Conservation (phyloP, 1,140 invertebrate genomes). For the Plodia interpunctella region DNA sequence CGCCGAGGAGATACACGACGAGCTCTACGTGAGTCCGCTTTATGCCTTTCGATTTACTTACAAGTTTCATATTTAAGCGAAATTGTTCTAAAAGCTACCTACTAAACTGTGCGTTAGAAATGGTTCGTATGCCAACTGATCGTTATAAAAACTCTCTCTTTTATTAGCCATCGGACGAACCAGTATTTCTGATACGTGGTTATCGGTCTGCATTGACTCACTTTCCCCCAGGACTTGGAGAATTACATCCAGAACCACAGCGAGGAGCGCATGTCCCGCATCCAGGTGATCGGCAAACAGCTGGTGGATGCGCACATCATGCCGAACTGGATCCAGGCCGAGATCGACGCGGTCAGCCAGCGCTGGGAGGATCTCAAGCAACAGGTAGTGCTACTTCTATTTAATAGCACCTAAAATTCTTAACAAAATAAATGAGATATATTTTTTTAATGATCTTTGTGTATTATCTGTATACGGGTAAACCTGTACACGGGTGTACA, state of each 20-base stretch:
- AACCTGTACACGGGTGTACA: too few species aligned
- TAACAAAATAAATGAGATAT: too few species aligned
- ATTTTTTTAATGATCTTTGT: too few species aligned
- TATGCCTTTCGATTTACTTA: not conserved
- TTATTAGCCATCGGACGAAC: too few species aligned
- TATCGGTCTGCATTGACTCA: not conserved
- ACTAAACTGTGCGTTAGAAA: too few species aligned
- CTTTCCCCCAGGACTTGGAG: constrained; percentile 84
- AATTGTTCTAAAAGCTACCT: too few species aligned
- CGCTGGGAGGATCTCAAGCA: constrained; percentile 83
- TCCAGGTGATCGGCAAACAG: constrained; percentile 86
- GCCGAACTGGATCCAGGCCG: constrained; percentile 82
- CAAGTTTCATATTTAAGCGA: not conserved
- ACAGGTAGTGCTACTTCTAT: too few species aligned
- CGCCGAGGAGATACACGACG: constrained; percentile 95
- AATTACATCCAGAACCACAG: constrained; percentile 89
- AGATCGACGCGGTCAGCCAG: constrained; percentile 82
- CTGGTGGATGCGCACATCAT: constrained; percentile 87
- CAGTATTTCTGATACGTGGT: too few species aligned
- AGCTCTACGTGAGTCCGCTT: constrained; percentile 85
- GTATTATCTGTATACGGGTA: too few species aligned
- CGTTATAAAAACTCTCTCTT: too few species aligned
- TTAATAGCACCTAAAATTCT: too few species aligned
- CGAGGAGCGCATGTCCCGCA: constrained; percentile 83
- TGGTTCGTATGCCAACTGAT: too few species aligned